phyloP scores from a whole-genome alignment of 2,797 vertebrate genomes.

The Pelobates cultripes region DNA sequence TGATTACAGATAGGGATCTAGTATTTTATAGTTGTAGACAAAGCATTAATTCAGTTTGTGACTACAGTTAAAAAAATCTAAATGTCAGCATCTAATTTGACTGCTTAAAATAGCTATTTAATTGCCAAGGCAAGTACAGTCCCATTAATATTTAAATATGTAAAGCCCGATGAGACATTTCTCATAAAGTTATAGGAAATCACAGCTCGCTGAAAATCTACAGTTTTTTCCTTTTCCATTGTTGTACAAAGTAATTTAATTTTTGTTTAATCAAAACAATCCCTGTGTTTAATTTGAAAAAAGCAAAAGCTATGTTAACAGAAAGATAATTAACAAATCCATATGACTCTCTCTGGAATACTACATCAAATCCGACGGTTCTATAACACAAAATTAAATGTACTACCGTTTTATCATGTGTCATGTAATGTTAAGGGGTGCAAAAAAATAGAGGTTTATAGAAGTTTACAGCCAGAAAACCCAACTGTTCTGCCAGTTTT shows the following conservation, averaged over 20 bases:
- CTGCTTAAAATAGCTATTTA: neutral
- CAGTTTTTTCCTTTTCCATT: neutral
- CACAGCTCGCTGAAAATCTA: neutral
- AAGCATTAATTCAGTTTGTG: neutral
- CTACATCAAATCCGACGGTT: neutral
- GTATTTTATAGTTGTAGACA: neutral
- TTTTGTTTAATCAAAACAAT: neutral
- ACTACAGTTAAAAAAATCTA: neutral
- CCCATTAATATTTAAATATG: conserved; percentile 23
- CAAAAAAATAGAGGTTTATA: neutral
- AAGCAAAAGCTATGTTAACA: neutral
- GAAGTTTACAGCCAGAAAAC: too few species aligned
- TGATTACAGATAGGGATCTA: neutral
- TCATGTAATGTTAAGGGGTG: too few species aligned
- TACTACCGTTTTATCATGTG: neutral
- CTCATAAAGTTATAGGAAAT: neutral
- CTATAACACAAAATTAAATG: neutral
- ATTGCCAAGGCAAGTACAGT: neutral
- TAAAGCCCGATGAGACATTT: neutral
- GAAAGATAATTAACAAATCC: neutral
- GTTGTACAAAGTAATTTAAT: conserved; percentile 8
- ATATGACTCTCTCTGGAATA: neutral
- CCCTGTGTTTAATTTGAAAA: neutral
- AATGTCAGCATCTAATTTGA: conserved; percentile 15
- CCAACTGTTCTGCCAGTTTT: too few species aligned